These are phyloP conservation scores for Sinosuthora webbiana DNA, from an alignment of 2,113 vertebrate genomes.

Conservation along the genomic window DNA sequence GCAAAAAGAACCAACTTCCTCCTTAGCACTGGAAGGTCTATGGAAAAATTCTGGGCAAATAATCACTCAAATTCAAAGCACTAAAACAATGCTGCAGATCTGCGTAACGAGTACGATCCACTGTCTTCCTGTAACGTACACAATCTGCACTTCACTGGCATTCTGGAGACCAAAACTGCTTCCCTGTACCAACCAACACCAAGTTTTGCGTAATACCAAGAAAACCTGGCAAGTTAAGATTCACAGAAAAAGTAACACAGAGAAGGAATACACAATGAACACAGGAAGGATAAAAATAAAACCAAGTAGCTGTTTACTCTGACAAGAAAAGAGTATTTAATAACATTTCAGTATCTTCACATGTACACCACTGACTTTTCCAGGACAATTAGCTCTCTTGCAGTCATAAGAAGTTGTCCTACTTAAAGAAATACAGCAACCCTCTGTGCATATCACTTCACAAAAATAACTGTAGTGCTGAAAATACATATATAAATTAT, in stretches of 20 bases:
- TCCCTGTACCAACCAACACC: neutral
- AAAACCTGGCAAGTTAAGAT: neutral
- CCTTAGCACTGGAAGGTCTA: neutral
- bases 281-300: neutral
- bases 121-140: neutral
- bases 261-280: neutral
- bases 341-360: neutral
- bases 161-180: neutral
- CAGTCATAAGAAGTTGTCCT: neutral
- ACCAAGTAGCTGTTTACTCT: neutral
- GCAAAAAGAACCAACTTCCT: neutral
- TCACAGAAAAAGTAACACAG: neutral
- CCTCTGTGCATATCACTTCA: neutral
- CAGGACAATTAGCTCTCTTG: neutral
- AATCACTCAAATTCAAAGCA: neutral
- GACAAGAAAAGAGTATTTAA: neutral
- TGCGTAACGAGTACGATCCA: rapidly evolving
- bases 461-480: neutral
- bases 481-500: neutral
- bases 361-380: neutral
- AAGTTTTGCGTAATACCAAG: neutral
- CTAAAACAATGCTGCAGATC: neutral
- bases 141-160: neutral
- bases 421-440: neutral
- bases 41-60: neutral